Conservation (phyloP, 2,888 invertebrate genomes). For the Drosophila mimetica region DNA sequence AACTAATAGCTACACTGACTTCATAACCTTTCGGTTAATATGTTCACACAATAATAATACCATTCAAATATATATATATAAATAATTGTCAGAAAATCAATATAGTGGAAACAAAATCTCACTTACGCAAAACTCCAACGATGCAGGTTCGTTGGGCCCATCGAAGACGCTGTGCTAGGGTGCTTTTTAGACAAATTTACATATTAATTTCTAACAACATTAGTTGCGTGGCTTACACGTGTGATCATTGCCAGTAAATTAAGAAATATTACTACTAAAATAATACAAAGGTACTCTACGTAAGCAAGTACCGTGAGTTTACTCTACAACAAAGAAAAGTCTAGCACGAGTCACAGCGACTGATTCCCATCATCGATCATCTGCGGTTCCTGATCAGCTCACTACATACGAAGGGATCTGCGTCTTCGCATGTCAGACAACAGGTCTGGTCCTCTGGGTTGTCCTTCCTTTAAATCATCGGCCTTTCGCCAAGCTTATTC, state of each 20-base stretch:
- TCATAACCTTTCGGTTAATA: neutral
- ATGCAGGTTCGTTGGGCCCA: neutral
- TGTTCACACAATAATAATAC: neutral
- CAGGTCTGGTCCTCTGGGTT: neutral
- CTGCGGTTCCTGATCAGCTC: neutral
- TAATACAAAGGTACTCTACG: neutral
- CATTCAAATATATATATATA: neutral
- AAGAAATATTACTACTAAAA: neutral
- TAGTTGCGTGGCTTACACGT: neutral
- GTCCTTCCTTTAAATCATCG: too few relatives aligned
- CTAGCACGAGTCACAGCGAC: neutral
- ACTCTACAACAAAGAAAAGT: neutral
- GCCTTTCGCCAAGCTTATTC: too few relatives aligned
- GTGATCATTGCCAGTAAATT: neutral
- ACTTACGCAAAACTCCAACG: neutral
- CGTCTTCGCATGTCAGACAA: neutral
- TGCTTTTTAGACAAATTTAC: neutral
- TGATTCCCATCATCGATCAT: too few relatives aligned
- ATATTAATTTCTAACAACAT: neutral
- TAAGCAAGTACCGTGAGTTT: too few relatives aligned
- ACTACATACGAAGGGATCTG: neutral
- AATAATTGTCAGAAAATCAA: too few relatives aligned
- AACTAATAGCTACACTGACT: neutral
- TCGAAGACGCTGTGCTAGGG: neutral
- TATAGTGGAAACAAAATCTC: neutral